Base-by-base conservation (phyloP, 2,888 invertebrate genomes). In the Cheilosia vernalis region DNA sequence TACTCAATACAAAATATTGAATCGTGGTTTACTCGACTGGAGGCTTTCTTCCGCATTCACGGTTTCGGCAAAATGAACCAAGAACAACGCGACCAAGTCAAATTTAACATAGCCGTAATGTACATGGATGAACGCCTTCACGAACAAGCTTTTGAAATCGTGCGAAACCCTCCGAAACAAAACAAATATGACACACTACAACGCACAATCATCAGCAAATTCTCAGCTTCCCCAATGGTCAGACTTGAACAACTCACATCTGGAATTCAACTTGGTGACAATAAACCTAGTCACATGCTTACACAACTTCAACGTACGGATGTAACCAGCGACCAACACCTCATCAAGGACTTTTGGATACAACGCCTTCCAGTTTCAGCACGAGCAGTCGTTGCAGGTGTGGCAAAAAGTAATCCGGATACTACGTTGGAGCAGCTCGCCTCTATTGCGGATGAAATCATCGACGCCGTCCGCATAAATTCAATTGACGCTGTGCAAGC, bases 11-110 rank as follows among this genome's bases (percentile, higher is more conserved):
- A 47, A 5, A 73, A 80, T 40, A 80, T 61, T 6, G 63, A 80
- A 47, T 73, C 73, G 4, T 80, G 60, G 73, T 80, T 73, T 30
- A 73, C 79, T 15, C 79, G 60, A 24, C 49, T 73, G 17, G 60
- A 60, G 47, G 64, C 47, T n/a, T n/a, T n/a, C n/a, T n/a, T n/a
- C n/a, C n/a, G n/a, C n/a, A n/a, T n/a, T n/a, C n/a, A n/a, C n/a
- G n/a, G n/a, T n/a, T n/a, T n/a, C n/a, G n/a, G n/a, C n/a, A n/a
- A n/a, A n/a, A n/a, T n/a, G n/a, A n/a, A n/a, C n/a, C n/a, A n/a
- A n/a, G n/a, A n/a, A n/a, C n/a, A n/a, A n/a, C n/a, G n/a, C n/a
- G n/a, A n/a, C n/a, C n/a, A n/a, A n/a, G n/a, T n/a, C n/a, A n/a
- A n/a, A n/a, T n/a, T n/a, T n/a, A n/a, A n/a, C n/a, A n/a, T n/a